These are phyloP conservation scores for Polyergus mexicanus DNA, from an alignment of 1,140 invertebrate genomes.

Conservation along the genomic window DNA sequence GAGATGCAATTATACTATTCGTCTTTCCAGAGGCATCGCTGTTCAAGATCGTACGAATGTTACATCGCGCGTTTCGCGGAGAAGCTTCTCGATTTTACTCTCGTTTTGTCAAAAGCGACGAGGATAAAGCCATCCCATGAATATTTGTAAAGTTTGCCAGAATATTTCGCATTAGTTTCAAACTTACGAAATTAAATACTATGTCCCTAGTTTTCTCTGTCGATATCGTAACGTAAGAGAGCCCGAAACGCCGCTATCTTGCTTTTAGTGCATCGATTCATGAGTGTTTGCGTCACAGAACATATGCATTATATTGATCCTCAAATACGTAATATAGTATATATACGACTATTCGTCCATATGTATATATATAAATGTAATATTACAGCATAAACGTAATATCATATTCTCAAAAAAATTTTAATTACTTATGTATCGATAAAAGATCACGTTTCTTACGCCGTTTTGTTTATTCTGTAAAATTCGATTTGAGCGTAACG, in stretches of 20 bases:
- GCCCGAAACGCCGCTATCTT: constrained; percentile 1
- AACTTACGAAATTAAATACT: constrained; percentile 47
- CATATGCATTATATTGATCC: background rate
- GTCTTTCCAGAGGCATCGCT: background rate
- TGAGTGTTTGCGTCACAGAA: constrained; percentile 21
- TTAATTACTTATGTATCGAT: background rate
- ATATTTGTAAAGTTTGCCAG: constrained; percentile 32
- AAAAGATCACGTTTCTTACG: background rate
- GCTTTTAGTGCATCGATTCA: background rate
- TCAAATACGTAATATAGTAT: background rate
- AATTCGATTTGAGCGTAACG: constrained; percentile 1
- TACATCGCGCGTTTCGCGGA: background rate
- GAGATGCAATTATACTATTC: constrained; percentile 10
- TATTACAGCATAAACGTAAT: constrained; percentile 20
- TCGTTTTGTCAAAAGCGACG: constrained; percentile 4
- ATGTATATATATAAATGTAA: constrained; percentile 12
- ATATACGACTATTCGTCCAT: background rate
- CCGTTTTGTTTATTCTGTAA: background rate
- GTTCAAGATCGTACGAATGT: background rate
- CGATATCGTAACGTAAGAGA: background rate
- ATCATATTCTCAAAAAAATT: background rate
- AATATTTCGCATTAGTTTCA: constrained; percentile 39
- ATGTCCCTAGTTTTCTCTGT: background rate
- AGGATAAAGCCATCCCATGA: constrained; percentile 34
- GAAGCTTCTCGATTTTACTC: constrained; percentile 18